Evolutionary conservation across 2,113 vertebrate species (phyloP), one percentile per base, ranked within the genome.

Genomic region (Psilopsiagon aymara): DNA sequence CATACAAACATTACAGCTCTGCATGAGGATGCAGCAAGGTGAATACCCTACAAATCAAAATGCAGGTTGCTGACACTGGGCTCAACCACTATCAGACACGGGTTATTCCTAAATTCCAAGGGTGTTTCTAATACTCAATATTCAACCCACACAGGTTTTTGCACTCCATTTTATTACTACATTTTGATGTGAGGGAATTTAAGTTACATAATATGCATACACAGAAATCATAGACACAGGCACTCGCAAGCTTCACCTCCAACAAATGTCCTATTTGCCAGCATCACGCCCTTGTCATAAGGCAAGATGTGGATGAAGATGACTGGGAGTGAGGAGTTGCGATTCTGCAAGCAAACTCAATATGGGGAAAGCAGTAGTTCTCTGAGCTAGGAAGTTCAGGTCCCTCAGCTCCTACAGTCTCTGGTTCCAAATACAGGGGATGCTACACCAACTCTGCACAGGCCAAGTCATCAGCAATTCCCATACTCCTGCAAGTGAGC

Each of bases 41-140:
- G 78, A 94, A 85, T 7, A 51, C 10, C 53, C 82, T 70, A 82
- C 85, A 93, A 86, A 94, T 82, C 69, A 90, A 83, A 86, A 62
- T 24, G 66, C 33, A 90, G 43, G n/a, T 35, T 80, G 47, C 80
- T 83, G 75, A 93, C 63, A 90, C 14, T 37, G 21, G 43, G 33
- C 68, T 88, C 75, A 76, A 67, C n/a, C 51, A 78, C 51, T 81
- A 93, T 55, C 55, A 93, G 63, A 46, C 5, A 1, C 23, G 24
- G 41, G n/a, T 69, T 79, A 73, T 81, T 92, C 91, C 81, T 57
- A 82, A 83, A 79, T 64, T 86, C 55, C 39, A 90, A 35, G 86
- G 46, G 16, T 88, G 9, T 43, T 81, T 74, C 75, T 59, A 74
- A 70, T 19, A 62, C 18, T 83, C 25, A 31, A 5, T 90, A 46